Percentiles rank a stretch among this genome's conserved stretches.
Evolutionary conservation across 2,797 vertebrate species (phyloP).

Genomic region (Sylvia borin): DNA sequence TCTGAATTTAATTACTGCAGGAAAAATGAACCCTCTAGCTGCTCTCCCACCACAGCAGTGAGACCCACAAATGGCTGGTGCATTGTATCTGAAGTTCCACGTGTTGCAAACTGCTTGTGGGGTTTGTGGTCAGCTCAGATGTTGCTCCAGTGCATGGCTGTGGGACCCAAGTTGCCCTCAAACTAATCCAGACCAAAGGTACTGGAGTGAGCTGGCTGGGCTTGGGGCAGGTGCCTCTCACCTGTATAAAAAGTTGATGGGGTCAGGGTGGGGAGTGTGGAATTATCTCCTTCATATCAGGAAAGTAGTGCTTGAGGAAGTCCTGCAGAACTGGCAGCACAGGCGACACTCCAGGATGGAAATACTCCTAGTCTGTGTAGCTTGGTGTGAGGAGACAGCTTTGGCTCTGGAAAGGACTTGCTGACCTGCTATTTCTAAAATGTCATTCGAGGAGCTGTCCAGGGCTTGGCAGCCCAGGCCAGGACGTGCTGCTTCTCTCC

Average conservation of each 20-base stretch:
- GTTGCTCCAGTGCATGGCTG: background rate
- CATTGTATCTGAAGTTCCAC: background rate
- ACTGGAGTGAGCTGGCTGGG: background rate
- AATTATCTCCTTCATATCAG: background rate
- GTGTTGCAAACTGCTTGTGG: background rate
- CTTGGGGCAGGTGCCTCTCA: background rate
- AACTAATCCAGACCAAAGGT: background rate
- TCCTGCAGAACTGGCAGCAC: background rate
- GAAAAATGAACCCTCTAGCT: background rate
- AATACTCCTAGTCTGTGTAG: background rate
- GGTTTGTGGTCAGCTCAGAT: background rate
- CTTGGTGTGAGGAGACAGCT: background rate
- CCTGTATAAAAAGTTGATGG: fast-evolving
- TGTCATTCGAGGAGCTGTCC: background rate
- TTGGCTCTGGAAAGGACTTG: background rate
- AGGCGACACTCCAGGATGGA: background rate
- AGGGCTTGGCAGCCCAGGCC: background rate
- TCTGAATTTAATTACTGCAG: background rate
- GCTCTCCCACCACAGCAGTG: background rate
- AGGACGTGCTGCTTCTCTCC: background rate
- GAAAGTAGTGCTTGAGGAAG: background rate
- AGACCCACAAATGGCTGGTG: background rate
- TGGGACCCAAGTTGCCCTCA: background rate
- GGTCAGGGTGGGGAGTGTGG: background rate
- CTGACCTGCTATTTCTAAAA: background rate